Evolutionary conservation across 2,888 invertebrate species (phyloP).

Genomic region (Platypus cylindrus): DNA sequence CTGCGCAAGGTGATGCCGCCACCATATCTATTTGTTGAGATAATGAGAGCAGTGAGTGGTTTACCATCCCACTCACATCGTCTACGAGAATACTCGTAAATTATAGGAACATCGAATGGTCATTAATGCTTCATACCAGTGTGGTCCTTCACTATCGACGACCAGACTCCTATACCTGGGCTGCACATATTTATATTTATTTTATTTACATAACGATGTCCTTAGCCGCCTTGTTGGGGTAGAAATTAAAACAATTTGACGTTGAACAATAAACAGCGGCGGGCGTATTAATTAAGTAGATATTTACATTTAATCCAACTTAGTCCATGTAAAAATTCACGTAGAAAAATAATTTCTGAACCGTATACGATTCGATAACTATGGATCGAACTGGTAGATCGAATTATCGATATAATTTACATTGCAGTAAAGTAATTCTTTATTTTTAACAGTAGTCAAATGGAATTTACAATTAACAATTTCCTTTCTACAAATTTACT

Average conservation of each 20-base stretch:
- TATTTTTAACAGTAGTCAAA: too few relatives aligned
- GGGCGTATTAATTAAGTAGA: not conserved
- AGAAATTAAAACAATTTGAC: not conserved
- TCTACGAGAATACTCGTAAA: constrained; percentile 26
- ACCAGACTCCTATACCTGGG: not conserved
- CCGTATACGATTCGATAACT: too few relatives aligned
- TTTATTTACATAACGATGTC: constrained; percentile 2
- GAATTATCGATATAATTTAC: too few relatives aligned
- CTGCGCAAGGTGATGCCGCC: too few relatives aligned
- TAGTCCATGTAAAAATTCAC: not conserved
- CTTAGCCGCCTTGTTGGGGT: constrained; percentile 1
- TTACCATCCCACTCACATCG: constrained; percentile 4
- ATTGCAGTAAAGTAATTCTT: too few relatives aligned
- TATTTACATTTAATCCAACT: not conserved
- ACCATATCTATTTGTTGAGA: constrained; percentile 3
- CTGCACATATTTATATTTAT: constrained; percentile 3
- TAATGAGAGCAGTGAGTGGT: constrained; percentile 3
- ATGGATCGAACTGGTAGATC: too few relatives aligned
- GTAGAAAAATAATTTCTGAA: too few relatives aligned
- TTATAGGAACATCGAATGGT: constrained; percentile 36
- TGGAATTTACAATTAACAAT: too few relatives aligned
- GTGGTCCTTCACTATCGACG: constrained; percentile 17
- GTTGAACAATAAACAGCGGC: constrained; percentile 1
- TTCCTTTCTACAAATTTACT: too few relatives aligned
- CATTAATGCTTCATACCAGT: constrained; percentile 31